Evolutionary conservation across 2,888 invertebrate species (phyloP), one percentile per base, ranked within the genome.

Genomic region (Lasioglossum calceatum): DNA sequence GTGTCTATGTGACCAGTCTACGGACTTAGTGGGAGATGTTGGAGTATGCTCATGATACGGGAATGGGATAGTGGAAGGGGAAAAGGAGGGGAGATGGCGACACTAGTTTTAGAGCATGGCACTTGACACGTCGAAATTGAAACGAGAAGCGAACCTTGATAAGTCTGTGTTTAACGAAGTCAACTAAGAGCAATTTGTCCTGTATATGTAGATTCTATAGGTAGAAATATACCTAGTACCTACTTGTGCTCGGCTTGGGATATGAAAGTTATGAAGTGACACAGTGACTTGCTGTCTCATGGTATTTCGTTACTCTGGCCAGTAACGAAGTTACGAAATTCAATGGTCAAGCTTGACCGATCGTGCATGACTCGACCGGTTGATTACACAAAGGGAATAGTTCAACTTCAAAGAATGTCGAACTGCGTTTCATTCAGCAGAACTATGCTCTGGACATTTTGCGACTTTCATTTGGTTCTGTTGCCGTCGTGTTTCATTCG

Each of bases 331-430:
- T 84, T 76, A 50, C 14, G 72, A 76, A 77, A 79, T 67, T 72
- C 14, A n/a, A 1, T 3, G 58, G 58, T 79, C 64, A 67, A n/a
- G 85, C 79, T 27, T 73, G 79, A 64, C 54, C 8, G 76, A 79
- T 73, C 85, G 54, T 47, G 85, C 84, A 32, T 5, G 39, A 83
- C 83, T 27, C 44, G 36, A 27, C 42, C n/a, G 10, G 50, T 23
- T 32, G 16, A 72, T 77, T 42, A n/a, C 36, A 58, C 50, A 44
- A 64, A 47, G 64, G n/a, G 39, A 67, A 70, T 39, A n/a, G 39
- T 16, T 19, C 5, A 12, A 27, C 61, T 32, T 23, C 44, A 32
- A 32, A 58, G 54, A 44, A 44, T 77, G 36, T 39, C 23, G 23
- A 19, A 12, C 23, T 23, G 4, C 23, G n/a, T 70, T 42, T 42